A percentile compares a stretch with the other conserved stretches of the same genome.
These are phyloP conservation scores for Achlya flavicornis DNA, from an alignment of 2,888 invertebrate species.

Conservation along the genomic window DNA sequence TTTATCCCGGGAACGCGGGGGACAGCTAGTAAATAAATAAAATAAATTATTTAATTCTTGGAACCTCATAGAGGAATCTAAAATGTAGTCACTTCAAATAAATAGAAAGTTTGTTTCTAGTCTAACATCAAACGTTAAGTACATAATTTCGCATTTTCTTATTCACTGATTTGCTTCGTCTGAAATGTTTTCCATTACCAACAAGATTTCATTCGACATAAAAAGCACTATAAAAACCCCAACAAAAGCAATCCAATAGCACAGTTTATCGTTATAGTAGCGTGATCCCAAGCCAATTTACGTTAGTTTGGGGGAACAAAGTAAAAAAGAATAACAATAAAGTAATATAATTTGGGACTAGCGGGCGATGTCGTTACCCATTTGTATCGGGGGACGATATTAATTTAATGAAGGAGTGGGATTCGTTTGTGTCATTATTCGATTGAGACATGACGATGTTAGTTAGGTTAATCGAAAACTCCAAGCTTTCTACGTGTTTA, in stretches of 20 bases:
- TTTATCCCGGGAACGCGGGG: too few species aligned
- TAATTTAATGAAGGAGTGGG: slow-evolving; percentile 76
- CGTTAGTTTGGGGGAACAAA: slow-evolving; percentile 77
- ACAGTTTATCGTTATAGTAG: slow-evolving; percentile 77
- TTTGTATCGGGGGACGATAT: slow-evolving; percentile 68
- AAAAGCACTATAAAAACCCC: slow-evolving; percentile 26
- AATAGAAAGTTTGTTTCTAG: not conserved
- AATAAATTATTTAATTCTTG: too few species aligned
- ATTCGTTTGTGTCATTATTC: slow-evolving; percentile 61
- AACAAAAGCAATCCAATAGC: slow-evolving; percentile 74
- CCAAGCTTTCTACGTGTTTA: not conserved
- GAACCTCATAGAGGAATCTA: too few species aligned
- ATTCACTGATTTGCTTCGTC: slow-evolving; percentile 8
- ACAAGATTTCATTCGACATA: slow-evolving; percentile 17
- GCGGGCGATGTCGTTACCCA: slow-evolving; percentile 70
- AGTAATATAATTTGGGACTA: slow-evolving; percentile 80
- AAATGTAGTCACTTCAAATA: not conserved
- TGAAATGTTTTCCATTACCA: slow-evolving; percentile 17
- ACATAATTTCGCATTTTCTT: slow-evolving; percentile 2
- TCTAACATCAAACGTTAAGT: not conserved
- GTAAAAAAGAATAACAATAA: slow-evolving; percentile 80
- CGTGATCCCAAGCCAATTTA: slow-evolving; percentile 82
- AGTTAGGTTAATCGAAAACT: slow-evolving; percentile 48
- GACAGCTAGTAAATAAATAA: too few species aligned
- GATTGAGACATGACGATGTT: slow-evolving; percentile 54